Base-by-base conservation (phyloP, 1,140 invertebrate genomes). In the Caerostris extrusa region DNA sequence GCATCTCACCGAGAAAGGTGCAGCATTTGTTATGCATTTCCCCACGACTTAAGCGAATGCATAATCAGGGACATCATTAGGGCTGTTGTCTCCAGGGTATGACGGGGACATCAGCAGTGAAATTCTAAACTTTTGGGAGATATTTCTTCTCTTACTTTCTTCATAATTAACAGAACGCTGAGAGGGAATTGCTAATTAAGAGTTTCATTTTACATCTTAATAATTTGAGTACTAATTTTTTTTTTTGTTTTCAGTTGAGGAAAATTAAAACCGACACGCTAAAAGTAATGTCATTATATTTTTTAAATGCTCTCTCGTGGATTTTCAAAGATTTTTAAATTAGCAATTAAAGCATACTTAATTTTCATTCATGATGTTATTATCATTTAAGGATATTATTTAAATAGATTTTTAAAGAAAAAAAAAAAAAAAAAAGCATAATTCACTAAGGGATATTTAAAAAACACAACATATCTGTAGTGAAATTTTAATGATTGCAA, bases 31-130 rank as follows among this genome's bases (percentile, higher is more conserved):
- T 17, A 57, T 19, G 57, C 2, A 34, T 17, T 7, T 4, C 57
- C n/a, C 19, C 55, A 19, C 17, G 57, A 50, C n/a, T 14, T 85
- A 57, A 19, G 55, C 55, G 55, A 57, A 85, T 85, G 55, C 55
- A 85, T 85, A 85, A 85, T 56, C 82, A 57, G 82, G 55, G 55
- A 85, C 82, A 85, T 85, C 82, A 85, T 85, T 85, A 85, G 56
- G 3, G 55, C 82, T 58, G 8, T 56, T 85, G 55, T 85, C 82
- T 34, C 19, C 19, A 4, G 17, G 82, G 82, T 53, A 17, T 17
- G 4, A 58, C 56, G 19, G n/a, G n/a, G n/a, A n/a, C n/a, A n/a
- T n/a, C n/a, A n/a, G 7, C 57, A 85, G 10, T 85, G 82, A 85
- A 85, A 85, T 57, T 58, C 7, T 56, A 85, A 85, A 56, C 82